A percentile compares a stretch with the other conserved stretches of the same genome.
phyloP scores from a whole-genome alignment of 1,140 invertebrate species.

The Euglossa dilemma region DNA sequence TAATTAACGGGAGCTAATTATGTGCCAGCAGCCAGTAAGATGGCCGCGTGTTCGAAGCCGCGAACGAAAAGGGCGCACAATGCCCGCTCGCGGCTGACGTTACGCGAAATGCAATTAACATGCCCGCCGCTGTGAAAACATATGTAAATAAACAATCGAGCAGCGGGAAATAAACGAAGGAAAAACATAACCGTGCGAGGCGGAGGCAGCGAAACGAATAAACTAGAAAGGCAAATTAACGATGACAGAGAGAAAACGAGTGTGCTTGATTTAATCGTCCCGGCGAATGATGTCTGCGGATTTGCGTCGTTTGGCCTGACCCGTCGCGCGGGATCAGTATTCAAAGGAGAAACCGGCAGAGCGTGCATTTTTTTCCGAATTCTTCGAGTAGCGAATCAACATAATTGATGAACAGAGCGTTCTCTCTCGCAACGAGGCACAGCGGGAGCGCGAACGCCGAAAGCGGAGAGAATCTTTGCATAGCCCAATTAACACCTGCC shows the following conservation, averaged over 20 bases:
- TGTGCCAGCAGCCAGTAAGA: conserved; percentile 36
- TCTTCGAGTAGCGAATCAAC: conserved; percentile 45
- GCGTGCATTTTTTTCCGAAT: background rate
- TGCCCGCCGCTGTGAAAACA: background rate
- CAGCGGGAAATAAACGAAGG: background rate
- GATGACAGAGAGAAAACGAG: background rate
- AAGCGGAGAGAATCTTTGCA: conserved; percentile 39
- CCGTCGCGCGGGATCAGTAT: background rate
- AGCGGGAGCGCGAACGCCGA: background rate
- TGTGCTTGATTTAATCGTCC: background rate
- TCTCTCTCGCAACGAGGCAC: too few relatives aligned
- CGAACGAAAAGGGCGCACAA: background rate
- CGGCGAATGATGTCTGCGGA: background rate
- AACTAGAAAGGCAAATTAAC: background rate
- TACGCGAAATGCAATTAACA: conserved; percentile 32
- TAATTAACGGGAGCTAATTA: conserved; percentile 46
- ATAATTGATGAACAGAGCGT: conserved; percentile 58
- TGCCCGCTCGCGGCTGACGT: background rate
- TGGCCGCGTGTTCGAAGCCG: background rate
- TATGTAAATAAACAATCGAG: background rate
- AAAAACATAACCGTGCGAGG: background rate
- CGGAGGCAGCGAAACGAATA: background rate
- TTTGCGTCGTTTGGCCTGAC: background rate
- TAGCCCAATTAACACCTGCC: conserved; percentile 62
- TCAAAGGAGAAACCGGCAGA: background rate